phyloP scores from a whole-genome alignment of 2,888 invertebrate species.

The Standfussiana lucernea region DNA sequence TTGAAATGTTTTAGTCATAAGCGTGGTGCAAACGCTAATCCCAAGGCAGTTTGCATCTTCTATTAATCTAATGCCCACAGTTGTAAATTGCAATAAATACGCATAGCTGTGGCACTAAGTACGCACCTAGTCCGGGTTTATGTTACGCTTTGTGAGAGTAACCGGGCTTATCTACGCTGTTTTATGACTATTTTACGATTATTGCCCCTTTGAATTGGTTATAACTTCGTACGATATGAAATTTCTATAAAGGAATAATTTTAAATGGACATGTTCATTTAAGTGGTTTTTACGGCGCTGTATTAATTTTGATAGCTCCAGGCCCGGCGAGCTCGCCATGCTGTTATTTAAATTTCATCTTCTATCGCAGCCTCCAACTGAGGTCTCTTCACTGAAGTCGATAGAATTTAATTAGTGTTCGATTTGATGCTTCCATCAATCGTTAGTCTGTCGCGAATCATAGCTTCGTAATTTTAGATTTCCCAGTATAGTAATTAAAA shows the following conservation, averaged over 20 bases:
- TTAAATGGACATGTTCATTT: conserved; percentile 88
- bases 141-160: conserved; percentile 81
- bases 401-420: conserved; percentile 56
- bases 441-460: conserved; percentile 16
- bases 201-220: conserved; percentile 88
- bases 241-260: conserved; percentile 87
- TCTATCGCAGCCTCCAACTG: conserved; percentile 52
- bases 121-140: conserved; percentile 77
- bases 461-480: conserved; percentile 19
- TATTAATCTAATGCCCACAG: conserved; percentile 63
- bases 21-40: conserved; percentile 45
- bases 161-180: conserved; percentile 84
- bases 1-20: conserved; percentile 53
- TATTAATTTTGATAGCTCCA: conserved; percentile 82
- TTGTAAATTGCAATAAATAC: conserved; percentile 76
- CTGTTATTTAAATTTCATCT: conserved; percentile 65
- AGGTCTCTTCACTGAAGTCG: conserved; percentile 38
- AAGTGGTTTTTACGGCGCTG: conserved; percentile 79
- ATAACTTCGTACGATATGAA: conserved; percentile 88
- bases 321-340: conserved; percentile 59
- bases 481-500: conserved; percentile 5
- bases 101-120: conserved; percentile 74
- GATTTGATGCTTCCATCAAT: conserved; percentile 45
- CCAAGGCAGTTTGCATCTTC: conserved; percentile 62
- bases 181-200: conserved; percentile 89